phyloP scores from a whole-genome alignment of 2,888 invertebrate species.

The Liodrosophila aerea region DNA sequence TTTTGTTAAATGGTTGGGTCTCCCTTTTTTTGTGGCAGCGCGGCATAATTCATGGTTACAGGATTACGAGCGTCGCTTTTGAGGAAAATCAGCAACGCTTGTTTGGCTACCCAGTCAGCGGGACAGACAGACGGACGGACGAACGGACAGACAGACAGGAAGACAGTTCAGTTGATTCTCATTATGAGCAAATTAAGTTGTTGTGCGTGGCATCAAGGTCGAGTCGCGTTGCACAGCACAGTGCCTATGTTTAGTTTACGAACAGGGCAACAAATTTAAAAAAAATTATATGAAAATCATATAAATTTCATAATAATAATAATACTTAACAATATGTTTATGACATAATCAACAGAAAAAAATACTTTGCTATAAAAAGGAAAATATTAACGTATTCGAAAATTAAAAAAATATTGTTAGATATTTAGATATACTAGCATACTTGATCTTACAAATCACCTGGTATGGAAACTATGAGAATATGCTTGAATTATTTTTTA shows the following conservation, averaged over 20 bases:
- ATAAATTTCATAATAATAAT: conserved; percentile 4
- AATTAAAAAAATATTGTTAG: too few relatives aligned
- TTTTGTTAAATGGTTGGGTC: conserved; percentile 67
- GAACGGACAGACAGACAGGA: conserved; percentile 31
- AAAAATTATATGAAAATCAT: conserved; percentile 1
- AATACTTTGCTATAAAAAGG: too few relatives aligned
- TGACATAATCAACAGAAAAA: too few relatives aligned
- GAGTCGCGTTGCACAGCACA: conserved; percentile 34
- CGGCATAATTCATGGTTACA: conserved; percentile 72
- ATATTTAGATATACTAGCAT: too few relatives aligned
- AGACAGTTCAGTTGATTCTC: conserved; percentile 50
- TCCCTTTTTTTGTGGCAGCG: too few relatives aligned
- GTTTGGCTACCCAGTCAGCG: conserved; percentile 49
- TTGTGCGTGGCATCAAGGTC: conserved; percentile 67
- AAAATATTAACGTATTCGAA: too few relatives aligned
- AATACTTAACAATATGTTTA: too few relatives aligned
- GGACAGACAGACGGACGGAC: conserved; percentile 6
- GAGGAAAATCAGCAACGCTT: conserved; percentile 74
- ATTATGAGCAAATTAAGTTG: conserved; percentile 70
- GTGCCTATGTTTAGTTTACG: conserved; percentile 37
- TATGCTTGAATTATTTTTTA: too few relatives aligned
- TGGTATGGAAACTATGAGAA: too few relatives aligned
- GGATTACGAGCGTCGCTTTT: conserved; percentile 65
- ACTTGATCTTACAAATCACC: too few relatives aligned
- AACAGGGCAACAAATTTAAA: conserved; percentile 2